Conservation (phyloP, 2,888 invertebrate genomes). For the Ischnura elegans region DNA sequence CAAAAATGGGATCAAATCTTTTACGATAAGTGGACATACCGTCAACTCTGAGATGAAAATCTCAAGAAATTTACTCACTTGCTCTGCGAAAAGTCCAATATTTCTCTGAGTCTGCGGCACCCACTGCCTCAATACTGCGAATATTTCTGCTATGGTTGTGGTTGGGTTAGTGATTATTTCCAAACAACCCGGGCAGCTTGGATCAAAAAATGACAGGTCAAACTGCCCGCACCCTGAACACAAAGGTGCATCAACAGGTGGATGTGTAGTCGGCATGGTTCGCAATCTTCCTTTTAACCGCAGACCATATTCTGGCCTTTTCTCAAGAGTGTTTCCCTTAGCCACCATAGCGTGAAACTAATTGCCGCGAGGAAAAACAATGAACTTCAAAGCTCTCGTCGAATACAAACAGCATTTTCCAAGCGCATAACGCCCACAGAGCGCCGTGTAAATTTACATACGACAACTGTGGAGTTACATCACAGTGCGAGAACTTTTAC, state of each 20-base stretch:
- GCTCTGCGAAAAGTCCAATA: slow-evolving; percentile 76
- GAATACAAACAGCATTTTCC: too few relatives aligned
- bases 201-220: slow-evolving; percentile 78
- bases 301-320: neutral
- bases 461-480: too few relatives aligned
- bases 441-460: too few relatives aligned
- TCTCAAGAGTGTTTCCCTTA: neutral
- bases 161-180: slow-evolving; percentile 75
- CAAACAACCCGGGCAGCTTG: slow-evolving; percentile 77
- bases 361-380: neutral
- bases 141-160: slow-evolving; percentile 77
- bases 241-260: slow-evolving; percentile 77
- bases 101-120: slow-evolving; percentile 78
- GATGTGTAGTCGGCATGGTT: slow-evolving; percentile 74
- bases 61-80: slow-evolving; percentile 75
- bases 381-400: too few relatives aligned
- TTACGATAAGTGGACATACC: too few relatives aligned
- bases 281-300: neutral
- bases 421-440: too few relatives aligned
- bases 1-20: too few relatives aligned
- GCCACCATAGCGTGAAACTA: neutral
- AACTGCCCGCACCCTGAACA: slow-evolving; percentile 77
- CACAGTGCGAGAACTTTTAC: too few relatives aligned
- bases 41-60: too few relatives aligned
- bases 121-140: slow-evolving; percentile 79